phyloP scores from a whole-genome alignment of 1,140 invertebrate species.

The Ostrea edulis region DNA sequence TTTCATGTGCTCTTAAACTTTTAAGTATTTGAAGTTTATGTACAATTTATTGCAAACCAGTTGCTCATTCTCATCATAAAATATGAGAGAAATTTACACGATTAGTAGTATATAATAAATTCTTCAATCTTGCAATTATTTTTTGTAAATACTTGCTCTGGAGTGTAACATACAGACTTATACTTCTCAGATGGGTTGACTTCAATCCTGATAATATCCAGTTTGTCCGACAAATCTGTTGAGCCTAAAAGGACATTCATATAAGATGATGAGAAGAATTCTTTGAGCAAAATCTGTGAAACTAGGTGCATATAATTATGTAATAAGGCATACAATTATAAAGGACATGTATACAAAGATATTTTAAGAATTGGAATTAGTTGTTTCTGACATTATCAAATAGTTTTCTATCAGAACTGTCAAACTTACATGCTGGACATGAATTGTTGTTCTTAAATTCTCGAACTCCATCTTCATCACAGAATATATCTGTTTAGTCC shows the following conservation, averaged over 20 bases:
- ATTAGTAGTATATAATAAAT: background rate
- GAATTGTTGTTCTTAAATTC: conserved; percentile 74
- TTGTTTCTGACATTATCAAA: no score
- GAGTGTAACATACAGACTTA: conserved; percentile 71
- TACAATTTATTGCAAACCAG: no score
- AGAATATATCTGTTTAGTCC: conserved; percentile 73
- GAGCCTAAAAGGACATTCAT: conserved; percentile 67
- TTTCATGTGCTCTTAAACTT: no score
- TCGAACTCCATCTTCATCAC: conserved; percentile 76
- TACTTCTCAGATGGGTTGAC: conserved; percentile 76
- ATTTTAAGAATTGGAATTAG: no score
- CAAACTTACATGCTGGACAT: conserved; percentile 74
- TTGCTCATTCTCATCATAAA: background rate
- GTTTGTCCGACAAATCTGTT: conserved; percentile 70
- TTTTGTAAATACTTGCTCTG: background rate
- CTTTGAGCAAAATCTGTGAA: no score
- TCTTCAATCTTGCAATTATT: background rate
- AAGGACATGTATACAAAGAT: no score
- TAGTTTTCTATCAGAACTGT: no score
- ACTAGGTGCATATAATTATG: no score
- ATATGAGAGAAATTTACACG: background rate
- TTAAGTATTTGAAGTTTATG: no score
- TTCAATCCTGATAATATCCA: conserved; percentile 76
- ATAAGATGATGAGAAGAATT: no score
- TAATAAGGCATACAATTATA: no score